Base-by-base conservation (phyloP, 2,113 vertebrate genomes). In the Atrichornis clamosus region DNA sequence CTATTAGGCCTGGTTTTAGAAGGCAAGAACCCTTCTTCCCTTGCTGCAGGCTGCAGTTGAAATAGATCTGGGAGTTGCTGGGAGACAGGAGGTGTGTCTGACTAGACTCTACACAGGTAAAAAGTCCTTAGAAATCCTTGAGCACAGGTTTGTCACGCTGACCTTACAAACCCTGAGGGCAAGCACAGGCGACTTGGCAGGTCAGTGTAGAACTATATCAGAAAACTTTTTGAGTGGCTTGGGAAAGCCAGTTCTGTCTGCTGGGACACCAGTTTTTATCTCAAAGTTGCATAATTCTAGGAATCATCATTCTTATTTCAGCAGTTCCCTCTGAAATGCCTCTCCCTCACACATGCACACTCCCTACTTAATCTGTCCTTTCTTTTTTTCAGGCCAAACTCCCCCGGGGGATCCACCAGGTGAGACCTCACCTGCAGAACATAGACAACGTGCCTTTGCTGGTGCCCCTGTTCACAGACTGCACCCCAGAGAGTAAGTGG, bases 401-500 rank as follows among this genome's bases (percentile, higher is more conserved):
- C 28, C 99, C 99, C 68, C 98, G 99, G 52, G 99, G 99, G 30
- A 99, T 99, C 97, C 99, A 99, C 95, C 99, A 99, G 97, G 99
- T 99, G 82, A 99, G 99, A 78, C 99, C 99, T 90, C 99, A 99
- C 95, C 96, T 99, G 95, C 99, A 99, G 96, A 99, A 99, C 98
- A 99, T 99, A 6, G 99, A 99, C 97, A 99, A 99, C 0, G 99
- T 99, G 96, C 99, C 99, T 97, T 98, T 99, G 86, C 96, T 99
- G 68, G 99, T 99, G 92, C 99, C 99, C 10, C 99, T 99, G 80
- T 99, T 99, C 97, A 99, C 99, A 8, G 99, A 99, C 98, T 99
- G 99, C 93, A 99, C 99, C 68, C 99, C 99, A 4, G 99, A 99
- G 95, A 99, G 99, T 99, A 97, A 98, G 99, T 97, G 33, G 6